Conservation (phyloP, 2,797 vertebrate genomes). For the Kryptolebias ocellatus region DNA sequence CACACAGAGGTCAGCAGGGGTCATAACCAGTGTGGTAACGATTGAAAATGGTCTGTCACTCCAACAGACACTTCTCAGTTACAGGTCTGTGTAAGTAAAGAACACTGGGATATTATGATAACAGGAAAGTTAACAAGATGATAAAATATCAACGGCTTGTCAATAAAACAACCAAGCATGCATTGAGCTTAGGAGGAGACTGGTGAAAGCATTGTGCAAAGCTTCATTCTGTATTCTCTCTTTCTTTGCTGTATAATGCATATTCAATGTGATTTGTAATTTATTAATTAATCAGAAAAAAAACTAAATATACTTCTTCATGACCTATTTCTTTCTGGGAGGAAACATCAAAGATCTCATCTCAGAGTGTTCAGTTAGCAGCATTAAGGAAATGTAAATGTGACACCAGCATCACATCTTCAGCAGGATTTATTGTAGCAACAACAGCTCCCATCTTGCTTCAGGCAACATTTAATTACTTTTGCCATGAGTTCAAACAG, state of each 20-base stretch:
- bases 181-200: no score
- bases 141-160: not conserved
- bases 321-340: not conserved
- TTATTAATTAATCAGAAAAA: no score
- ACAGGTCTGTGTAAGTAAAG: conserved; percentile 23
- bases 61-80: conserved; percentile 31
- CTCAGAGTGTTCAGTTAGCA: conserved; percentile 11
- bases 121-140: not conserved
- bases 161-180: not conserved
- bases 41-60: conserved; percentile 35
- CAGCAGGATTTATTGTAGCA: conserved; percentile 34
- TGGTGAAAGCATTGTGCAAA: not conserved
- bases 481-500: conserved; percentile 60
- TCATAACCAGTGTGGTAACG: conserved; percentile 46
- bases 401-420: conserved; percentile 26
- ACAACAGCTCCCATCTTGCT: conserved; percentile 47
- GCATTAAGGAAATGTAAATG: conserved; percentile 50
- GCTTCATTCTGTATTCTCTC: not conserved
- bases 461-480: conserved; percentile 66
- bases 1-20: conserved; percentile 41
- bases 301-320: no score
- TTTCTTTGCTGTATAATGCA: no score
- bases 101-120: conserved; percentile 10
- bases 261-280: no score
- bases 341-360: conserved; percentile 17